Evolutionary conservation across 2,113 vertebrate genomes (phyloP), one percentile per base, ranked within the genome.

Genomic region (Nyctibius bracteatus): DNA sequence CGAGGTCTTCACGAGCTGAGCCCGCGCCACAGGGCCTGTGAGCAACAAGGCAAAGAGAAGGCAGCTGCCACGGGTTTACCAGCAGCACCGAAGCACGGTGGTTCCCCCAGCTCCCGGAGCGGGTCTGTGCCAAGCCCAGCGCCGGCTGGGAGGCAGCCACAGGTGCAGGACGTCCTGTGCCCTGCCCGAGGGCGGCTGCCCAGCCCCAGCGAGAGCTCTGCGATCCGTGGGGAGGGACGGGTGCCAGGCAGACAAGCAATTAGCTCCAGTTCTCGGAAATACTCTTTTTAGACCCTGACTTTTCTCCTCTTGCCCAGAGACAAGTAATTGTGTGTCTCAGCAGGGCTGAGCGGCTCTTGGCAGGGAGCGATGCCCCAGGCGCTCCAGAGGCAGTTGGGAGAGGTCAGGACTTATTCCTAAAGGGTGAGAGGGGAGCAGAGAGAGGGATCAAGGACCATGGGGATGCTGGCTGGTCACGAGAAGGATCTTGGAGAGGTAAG

Each of bases 281-380:
- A 9, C 86, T 94, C 90, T 95, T 94, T n/a, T 81, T 82, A 89
- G 78, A 91, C 66, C 94, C 91, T 94, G 95, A 94, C 90, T 95
- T 82, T 87, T 90, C 87, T 90, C 78, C 84, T 92, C 66, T 88
- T 94, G 92, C 96, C 90, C 82, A 93, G 92, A 94, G 90, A 87
- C 87, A 90, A 93, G 95, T 58, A 83, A 92, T 88, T 90, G 94
- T 94, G 84, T 61, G 90, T 87, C 90, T 88, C 95, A 77, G 95
- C 54, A 0, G 90, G 86, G 70, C 83, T n/a, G 55, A 86, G 83
- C 15, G 10, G 92, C 81, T 92, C 88, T 86, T 95, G 95, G 96
- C 94, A 97, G 86, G 55, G 88, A 94, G 81, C 39, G 4, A 13
- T 25, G 92, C 83, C 86, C 86, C 49, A 15, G 86, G 96, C 65